Percentiles rank a stretch among this genome's conserved stretches.
phyloP scores from a whole-genome alignment of 2,888 invertebrate genomes.

The Polydesmus complanatus region DNA sequence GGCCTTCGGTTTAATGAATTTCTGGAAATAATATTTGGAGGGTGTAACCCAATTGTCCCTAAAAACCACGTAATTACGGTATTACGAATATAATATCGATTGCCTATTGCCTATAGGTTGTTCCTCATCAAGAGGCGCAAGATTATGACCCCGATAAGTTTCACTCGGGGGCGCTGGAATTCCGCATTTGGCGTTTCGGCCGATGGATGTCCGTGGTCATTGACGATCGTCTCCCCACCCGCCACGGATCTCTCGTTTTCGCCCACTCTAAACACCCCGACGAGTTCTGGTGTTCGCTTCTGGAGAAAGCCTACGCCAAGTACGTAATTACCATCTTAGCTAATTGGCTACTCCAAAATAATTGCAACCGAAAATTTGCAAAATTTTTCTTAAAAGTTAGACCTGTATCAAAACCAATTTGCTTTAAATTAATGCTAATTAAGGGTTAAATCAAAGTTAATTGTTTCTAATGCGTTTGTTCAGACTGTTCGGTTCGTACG shows the following conservation, averaged over 20 bases:
- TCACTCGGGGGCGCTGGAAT: constrained; percentile 28
- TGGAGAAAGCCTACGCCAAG: constrained; percentile 52
- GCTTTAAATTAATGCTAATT: not conserved
- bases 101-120: too few species aligned
- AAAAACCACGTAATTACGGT: not conserved
- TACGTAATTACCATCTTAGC: constrained; percentile 26
- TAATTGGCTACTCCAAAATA: not conserved
- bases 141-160: constrained; percentile 39
- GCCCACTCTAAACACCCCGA: constrained; percentile 40
- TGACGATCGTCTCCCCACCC: constrained; percentile 38
- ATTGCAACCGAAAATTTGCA: too few species aligned
- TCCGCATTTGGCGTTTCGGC: constrained; percentile 40
- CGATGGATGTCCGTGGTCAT: constrained; percentile 44
- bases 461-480: not conserved
- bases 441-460: not conserved
- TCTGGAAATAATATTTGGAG: too few species aligned
- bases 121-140: constrained; percentile 42
- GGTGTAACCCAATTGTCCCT: not conserved
- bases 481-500: constrained; percentile 21
- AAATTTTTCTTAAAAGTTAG: too few species aligned
- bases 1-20: too few species aligned
- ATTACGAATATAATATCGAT: constrained; percentile 6
- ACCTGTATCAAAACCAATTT: too few species aligned
- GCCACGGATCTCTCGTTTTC: constrained; percentile 39
- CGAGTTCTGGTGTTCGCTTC: constrained; percentile 47